phyloP scores from a whole-genome alignment of 2,888 invertebrate genomes.

The Cepaea hortensis region DNA sequence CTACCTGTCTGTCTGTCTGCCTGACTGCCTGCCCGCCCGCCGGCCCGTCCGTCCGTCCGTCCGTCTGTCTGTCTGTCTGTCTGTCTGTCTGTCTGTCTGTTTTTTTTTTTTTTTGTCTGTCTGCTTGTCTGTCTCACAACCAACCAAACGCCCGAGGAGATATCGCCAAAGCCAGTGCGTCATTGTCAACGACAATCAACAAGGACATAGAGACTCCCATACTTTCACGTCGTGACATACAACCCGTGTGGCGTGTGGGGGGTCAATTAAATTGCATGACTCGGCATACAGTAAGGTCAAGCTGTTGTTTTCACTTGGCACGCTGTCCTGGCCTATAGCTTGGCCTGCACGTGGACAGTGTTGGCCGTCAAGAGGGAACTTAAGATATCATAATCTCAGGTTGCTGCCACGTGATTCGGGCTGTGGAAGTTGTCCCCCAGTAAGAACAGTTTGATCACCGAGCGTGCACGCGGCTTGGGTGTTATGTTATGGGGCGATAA shows the following conservation, averaged over 20 bases:
- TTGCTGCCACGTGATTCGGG: slow-evolving; percentile 4
- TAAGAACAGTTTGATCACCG: background rate
- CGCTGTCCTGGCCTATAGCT: background rate
- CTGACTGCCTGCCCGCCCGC: too few relatives aligned
- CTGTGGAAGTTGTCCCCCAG: background rate
- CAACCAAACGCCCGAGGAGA: too few relatives aligned
- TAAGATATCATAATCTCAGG: background rate
- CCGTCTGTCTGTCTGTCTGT: too few relatives aligned
- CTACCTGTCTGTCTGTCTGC: too few relatives aligned
- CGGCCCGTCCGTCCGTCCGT: too few relatives aligned
- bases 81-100: too few relatives aligned
- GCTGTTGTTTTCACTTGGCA: slow-evolving; percentile 3
- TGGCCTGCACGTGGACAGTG: background rate
- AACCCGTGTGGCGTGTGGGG: background rate
- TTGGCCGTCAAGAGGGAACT: background rate
- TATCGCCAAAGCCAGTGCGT: too few relatives aligned
- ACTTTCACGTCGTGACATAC: background rate
- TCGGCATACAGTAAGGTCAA: slow-evolving; percentile 27
- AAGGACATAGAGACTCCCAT: background rate
- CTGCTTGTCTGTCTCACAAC: too few relatives aligned
- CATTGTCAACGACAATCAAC: too few relatives aligned
- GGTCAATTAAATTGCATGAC: slow-evolving; percentile 36
- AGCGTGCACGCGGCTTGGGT: background rate
- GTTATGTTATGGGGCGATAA: background rate
- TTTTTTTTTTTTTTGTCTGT: too few relatives aligned